Evolutionary conservation across 1,140 invertebrate species (phyloP), one percentile per base, ranked within the genome.

Genomic region (Steinernema khuongi): DNA sequence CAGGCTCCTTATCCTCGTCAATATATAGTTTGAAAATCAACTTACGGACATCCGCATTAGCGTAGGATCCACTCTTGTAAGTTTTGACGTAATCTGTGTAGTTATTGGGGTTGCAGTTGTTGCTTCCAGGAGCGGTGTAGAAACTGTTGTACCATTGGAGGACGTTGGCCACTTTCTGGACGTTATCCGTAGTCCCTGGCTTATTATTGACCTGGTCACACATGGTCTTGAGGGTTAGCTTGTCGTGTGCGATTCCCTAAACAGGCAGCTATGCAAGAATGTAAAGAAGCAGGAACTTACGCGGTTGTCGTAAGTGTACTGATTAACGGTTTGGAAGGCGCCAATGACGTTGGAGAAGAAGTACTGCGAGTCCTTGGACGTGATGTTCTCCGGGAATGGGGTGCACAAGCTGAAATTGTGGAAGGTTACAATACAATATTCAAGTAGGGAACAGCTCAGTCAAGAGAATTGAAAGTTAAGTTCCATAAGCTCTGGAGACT

Each of bases 331-430:
- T 31, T 77, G 76, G 76, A 77, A 77, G 29, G 67, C 71, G 28
- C 74, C 44, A 50, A 69, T 72, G 19, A 77, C 31, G 31, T 77
- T 77, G 1, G 32, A 18, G 19, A 77, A 77, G 76, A 77, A 77
- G 30, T 77, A 72, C 26, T 77, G 70, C 31, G 75, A 71, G 19
- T 71, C 73, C 18, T 43, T 30, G 32, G 74, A 70, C 18, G 70
- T 77, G 11, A 69, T 41, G 1, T 31, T 1, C 4, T 33, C 26
- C 19, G 31, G 31, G 32, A 77, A 76, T 18, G 72, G 43, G 36
- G 72, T 70, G 33, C 68, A n/a, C n/a, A 77, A 41, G 14, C 76
- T 77, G 67, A 28, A 77, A 50, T 50, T 0, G 1, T 30, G 31
- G n/a, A n/a, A n/a, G n/a, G n/a, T n/a, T n/a, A n/a, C n/a, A n/a